These are phyloP conservation scores for Hyperopisus bebe DNA, from an alignment of 2,113 vertebrate genomes.

Conservation along the genomic window DNA sequence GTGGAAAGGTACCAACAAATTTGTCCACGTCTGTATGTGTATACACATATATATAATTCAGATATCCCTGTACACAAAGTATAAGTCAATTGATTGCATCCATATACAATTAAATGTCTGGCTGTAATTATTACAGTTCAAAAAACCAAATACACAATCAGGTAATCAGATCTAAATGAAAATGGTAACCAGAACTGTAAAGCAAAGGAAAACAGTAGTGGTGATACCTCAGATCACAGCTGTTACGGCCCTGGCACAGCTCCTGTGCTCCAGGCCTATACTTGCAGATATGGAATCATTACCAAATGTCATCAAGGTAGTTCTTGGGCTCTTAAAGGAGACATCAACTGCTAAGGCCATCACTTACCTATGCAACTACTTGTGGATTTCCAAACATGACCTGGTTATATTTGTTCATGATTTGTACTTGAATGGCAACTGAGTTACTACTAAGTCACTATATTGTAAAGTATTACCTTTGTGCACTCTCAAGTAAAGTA, in stretches of 20 bases:
- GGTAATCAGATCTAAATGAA: neutral
- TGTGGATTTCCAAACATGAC: neutral
- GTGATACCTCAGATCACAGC: neutral
- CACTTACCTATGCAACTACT: neutral
- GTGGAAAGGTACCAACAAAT: too few relatives aligned
- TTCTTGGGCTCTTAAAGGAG: neutral
- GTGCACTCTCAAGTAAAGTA: neutral
- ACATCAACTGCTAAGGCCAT: neutral
- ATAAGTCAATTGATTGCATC: too few relatives aligned
- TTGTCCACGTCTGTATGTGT: too few relatives aligned
- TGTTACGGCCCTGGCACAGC: neutral
- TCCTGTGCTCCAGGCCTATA: neutral
- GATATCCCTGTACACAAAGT: too few relatives aligned
- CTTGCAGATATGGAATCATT: too few relatives aligned
- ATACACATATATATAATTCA: too few relatives aligned
- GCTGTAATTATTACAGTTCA: neutral
- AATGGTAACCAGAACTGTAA: neutral
- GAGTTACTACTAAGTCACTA: neutral
- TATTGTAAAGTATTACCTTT: neutral
- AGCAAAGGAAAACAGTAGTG: neutral
- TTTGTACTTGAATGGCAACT: neutral
- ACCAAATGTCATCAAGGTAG: neutral
- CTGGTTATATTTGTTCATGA: neutral
- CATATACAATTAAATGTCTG: neutral
- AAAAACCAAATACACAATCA: neutral